Evolutionary conservation across 1,140 invertebrate species (phyloP), one percentile per base, ranked within the genome.

Genomic region (Grapholita molesta): DNA sequence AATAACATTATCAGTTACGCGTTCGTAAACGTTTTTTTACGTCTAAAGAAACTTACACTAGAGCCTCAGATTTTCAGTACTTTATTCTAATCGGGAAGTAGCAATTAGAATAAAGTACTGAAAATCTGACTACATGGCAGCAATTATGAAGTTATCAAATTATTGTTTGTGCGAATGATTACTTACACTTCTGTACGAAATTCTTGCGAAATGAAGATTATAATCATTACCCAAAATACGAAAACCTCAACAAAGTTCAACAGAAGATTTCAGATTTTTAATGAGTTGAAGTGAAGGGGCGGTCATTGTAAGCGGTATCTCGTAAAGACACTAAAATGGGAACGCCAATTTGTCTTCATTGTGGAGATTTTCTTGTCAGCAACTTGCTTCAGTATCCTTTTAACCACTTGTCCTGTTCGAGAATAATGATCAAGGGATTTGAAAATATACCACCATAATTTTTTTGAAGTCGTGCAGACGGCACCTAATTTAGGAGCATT

Each of bases 271-370:
- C 23, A 30, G n/a, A 30, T 28, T 61, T 18, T 61, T 32, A 32
- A 61, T 32, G 55, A 61, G 23, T 57, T 23, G 53, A 25, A 57
- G 21, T 25, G 23, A 12, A 25, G n/a, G 3, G 23, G 53, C 21
- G 53, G 24, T 12, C 53, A 57, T 57, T 57, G 9, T 12, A 25
- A 2, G 23, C 53, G 53, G 53, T 57, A 57, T 28, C 53, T 57
- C 53, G 21, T 57, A 25, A 57, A 57, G 53, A 28, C 53, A 57
- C 53, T 57, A 28, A 61, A 30, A 61, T 15, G 55, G 24, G 55
- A 61, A 61, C 25, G n/a, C 28, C 55, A 61, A 61, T 61, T 61
- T 61, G 25, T 61, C 28, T 61, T 61, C 55, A 61, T 61, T 61
- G 55, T 61, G 55, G 12, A 61, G 55, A 61, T 61, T 32, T 61